Conservation (phyloP, 2,113 vertebrate genomes). For the Picathartes gymnocephalus region DNA sequence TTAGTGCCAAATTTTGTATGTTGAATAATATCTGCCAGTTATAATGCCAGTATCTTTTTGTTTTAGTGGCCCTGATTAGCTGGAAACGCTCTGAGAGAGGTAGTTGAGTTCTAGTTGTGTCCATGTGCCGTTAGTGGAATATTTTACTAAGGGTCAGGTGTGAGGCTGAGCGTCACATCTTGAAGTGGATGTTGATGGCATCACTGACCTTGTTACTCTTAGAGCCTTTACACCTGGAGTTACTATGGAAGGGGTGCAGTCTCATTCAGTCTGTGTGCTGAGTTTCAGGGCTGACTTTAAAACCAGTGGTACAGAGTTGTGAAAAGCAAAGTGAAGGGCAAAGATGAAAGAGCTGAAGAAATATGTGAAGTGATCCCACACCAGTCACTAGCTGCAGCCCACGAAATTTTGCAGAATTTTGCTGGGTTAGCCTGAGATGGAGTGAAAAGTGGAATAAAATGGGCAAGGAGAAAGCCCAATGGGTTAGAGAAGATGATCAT, state of each 20-base stretch:
- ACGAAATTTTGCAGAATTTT: not conserved
- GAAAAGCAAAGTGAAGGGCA: not conserved
- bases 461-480: not conserved
- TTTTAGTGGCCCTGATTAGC: not conserved
- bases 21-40: not conserved
- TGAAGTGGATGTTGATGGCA: not conserved
- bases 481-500: not conserved
- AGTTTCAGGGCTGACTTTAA: not conserved
- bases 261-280: not conserved
- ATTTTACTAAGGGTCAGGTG: not conserved
- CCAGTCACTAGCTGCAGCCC: not conserved
- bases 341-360: not conserved
- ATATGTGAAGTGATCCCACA: fast-evolving
- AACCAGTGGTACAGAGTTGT: not conserved
- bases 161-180: fast-evolving
- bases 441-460: not conserved
- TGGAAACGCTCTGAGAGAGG: not conserved
- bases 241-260: not conserved
- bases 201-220: not conserved
- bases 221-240: not conserved
- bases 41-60: not conserved
- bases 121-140: not conserved
- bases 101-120: not conserved
- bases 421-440: not conserved
- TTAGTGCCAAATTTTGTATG: not conserved